A percentile compares a stretch with the other conserved stretches of the same genome.
Evolutionary conservation across 1,140 invertebrate species (phyloP).

Genomic region (Lycorma delicatula): DNA sequence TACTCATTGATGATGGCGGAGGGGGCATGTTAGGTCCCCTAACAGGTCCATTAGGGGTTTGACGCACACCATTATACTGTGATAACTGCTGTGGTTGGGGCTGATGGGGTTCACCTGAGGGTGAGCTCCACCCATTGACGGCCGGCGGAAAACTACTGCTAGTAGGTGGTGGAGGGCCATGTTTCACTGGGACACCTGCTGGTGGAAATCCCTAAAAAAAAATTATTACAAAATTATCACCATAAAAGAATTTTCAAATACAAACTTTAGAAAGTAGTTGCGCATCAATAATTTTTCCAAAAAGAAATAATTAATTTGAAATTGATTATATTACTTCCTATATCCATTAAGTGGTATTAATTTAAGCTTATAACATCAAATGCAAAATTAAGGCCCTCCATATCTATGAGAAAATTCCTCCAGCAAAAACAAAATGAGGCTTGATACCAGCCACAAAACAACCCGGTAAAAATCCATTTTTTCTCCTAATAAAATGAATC

Average conservation of each 20-base stretch:
- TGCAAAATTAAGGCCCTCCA: no score
- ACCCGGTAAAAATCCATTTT: no score
- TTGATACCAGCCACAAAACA: no score
- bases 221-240: not conserved
- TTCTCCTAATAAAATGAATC: no score
- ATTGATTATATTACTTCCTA: no score
- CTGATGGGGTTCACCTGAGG: slow-evolving; percentile 11
- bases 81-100: slow-evolving; percentile 19
- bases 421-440: no score
- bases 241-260: not conserved
- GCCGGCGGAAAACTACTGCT: slow-evolving; percentile 16
- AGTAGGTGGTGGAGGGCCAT: not conserved
- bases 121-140: slow-evolving; percentile 17
- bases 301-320: no score
- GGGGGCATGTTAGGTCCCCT: not conserved
- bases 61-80: slow-evolving; percentile 26
- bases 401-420: no score
- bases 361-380: no score
- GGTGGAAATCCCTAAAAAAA: slow-evolving; percentile 10
- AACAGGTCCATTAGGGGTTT: not conserved
- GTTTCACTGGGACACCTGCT: not conserved
- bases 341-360: no score
- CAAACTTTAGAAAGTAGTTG: not conserved
- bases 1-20: not conserved
- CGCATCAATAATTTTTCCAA: no score